Evolutionary conservation across 2,113 vertebrate species (phyloP).

Genomic region (Steatornis caripensis): DNA sequence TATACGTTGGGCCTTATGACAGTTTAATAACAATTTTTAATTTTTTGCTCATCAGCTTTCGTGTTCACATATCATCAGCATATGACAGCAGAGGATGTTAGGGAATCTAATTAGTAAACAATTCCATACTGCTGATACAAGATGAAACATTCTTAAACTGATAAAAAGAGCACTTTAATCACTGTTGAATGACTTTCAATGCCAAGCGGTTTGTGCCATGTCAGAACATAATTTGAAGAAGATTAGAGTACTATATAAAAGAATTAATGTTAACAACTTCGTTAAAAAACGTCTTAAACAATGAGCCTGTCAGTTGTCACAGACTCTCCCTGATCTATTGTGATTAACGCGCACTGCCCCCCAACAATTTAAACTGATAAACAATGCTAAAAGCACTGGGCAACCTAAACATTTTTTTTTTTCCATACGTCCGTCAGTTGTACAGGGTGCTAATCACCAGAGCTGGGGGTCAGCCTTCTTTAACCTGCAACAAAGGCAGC

Average conservation of each 20-base stretch:
- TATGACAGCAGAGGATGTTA: slow-evolving; percentile 37
- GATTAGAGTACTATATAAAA: slow-evolving; percentile 62
- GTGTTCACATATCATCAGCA: slow-evolving; percentile 40
- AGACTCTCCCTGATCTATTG: neutral
- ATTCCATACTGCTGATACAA: slow-evolving; percentile 57
- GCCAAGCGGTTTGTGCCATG: slow-evolving; percentile 49
- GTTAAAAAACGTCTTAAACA: slow-evolving; percentile 54
- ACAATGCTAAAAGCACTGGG: neutral
- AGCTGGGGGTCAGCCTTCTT: slow-evolving; percentile 66
- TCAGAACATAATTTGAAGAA: slow-evolving; percentile 64
- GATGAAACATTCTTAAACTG: slow-evolving; percentile 68
- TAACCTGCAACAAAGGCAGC: slow-evolving; percentile 49
- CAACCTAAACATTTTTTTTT: slow-evolving; percentile 25
- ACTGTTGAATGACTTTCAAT: slow-evolving; percentile 65
- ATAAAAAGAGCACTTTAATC: slow-evolving; percentile 70
- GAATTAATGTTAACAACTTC: slow-evolving; percentile 65
- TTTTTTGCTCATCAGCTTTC: slow-evolving; percentile 52
- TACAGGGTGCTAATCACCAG: neutral
- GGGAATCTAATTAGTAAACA: slow-evolving; percentile 72
- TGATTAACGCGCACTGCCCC: neutral
- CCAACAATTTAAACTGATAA: slow-evolving; percentile 18
- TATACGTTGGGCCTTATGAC: slow-evolving; percentile 18
- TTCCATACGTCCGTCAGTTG: neutral
- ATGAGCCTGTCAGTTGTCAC: slow-evolving; percentile 45
- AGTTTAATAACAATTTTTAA: slow-evolving; percentile 48